These are phyloP conservation scores for Rhynchomys soricoides DNA, from an alignment of 2,113 vertebrate species.

Conservation along the genomic window DNA sequence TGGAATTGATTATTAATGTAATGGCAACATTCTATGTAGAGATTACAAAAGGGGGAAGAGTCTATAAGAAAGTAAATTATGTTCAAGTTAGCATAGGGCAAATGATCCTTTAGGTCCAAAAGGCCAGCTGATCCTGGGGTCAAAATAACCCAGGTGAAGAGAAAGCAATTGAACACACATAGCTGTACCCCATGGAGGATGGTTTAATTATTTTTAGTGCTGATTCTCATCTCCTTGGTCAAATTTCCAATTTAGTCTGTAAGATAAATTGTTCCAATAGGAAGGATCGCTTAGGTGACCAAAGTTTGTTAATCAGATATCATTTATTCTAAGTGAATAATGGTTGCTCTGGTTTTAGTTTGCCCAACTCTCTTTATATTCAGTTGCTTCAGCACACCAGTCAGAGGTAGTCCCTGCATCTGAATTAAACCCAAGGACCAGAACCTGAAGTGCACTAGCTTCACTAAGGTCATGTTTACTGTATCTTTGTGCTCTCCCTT, in stretches of 20 bases:
- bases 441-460: neutral
- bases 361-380: neutral
- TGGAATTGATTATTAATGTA: neutral
- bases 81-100: neutral
- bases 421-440: neutral
- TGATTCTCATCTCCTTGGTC: neutral
- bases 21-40: neutral
- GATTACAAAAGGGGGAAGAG: neutral
- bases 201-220: neutral
- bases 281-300: neutral
- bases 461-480: rapidly evolving
- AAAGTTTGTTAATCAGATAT: neutral
- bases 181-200: neutral
- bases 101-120: neutral
- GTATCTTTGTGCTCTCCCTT: neutral
- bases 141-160: neutral
- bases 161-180: neutral
- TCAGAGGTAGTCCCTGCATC: neutral
- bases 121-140: neutral
- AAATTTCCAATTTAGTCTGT: neutral
- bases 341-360: neutral
- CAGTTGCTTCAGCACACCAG: neutral
- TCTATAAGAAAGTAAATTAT: neutral
- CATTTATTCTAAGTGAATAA: neutral
- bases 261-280: neutral